These are phyloP conservation scores for Sphecodes monilicornis DNA, from an alignment of 2,888 invertebrate species.

Conservation along the genomic window DNA sequence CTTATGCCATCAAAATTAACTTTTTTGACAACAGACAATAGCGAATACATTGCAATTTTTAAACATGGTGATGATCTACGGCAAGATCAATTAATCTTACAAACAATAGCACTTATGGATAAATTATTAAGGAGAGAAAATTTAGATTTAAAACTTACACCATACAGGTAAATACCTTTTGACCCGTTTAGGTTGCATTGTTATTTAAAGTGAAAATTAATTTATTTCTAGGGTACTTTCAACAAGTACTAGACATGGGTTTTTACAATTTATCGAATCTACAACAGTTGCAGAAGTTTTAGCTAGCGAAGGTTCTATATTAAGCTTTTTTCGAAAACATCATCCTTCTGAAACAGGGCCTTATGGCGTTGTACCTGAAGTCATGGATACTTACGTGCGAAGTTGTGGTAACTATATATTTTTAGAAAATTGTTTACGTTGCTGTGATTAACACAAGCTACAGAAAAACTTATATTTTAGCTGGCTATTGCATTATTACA, in stretches of 20 bases:
- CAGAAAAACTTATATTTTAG: conserved; percentile 81
- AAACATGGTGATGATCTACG: conserved; percentile 99
- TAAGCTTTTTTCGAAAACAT: conserved; percentile 96
- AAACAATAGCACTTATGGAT: conserved; percentile 99
- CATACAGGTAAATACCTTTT: conserved; percentile 87
- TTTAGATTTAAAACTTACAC: conserved; percentile 97
- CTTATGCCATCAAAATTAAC: conserved; percentile 97
- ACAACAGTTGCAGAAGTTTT: conserved; percentile 96
- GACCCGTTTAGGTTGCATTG: background rate
- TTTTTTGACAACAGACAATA: conserved; percentile 92
- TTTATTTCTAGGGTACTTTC: conserved; percentile 90
- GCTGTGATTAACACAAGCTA: background rate
- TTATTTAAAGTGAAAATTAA: conserved; percentile 17
- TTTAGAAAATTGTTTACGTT: background rate
- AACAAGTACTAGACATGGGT: conserved; percentile 97
- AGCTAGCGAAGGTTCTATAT: conserved; percentile 94
- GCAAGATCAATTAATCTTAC: conserved; percentile 98
- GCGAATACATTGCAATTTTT: conserved; percentile 97
- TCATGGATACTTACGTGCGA: conserved; percentile 98
- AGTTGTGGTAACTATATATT: conserved; percentile 89
- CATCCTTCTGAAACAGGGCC: conserved; percentile 95
- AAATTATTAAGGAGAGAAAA: conserved; percentile 97
- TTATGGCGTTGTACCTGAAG: conserved; percentile 95
- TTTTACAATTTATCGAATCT: conserved; percentile 98
- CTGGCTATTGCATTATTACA: conserved; percentile 99